Percentiles rank a stretch among this genome's conserved stretches.
Evolutionary conservation across 2,888 invertebrate species (phyloP).

Genomic region (Camptogramma bilineatum): DNA sequence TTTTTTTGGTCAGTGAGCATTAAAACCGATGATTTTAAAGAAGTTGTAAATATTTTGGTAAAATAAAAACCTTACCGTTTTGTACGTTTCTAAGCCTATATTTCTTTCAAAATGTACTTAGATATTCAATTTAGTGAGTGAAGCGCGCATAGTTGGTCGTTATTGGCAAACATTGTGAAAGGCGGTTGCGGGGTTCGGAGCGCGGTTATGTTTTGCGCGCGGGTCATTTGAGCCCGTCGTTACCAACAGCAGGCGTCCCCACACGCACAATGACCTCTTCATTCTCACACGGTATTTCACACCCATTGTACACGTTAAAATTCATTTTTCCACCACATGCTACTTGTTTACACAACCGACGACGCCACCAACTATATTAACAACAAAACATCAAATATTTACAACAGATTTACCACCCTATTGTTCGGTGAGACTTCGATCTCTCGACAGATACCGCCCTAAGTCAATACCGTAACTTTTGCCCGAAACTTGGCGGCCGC

Average conservation of each 20-base stretch:
- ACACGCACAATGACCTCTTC: constrained; percentile 66
- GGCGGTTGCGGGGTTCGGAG: constrained; percentile 43
- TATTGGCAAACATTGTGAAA: constrained; percentile 53
- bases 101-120: neutral
- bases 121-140: constrained; percentile 44
- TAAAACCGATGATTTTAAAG: neutral
- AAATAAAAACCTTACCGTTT: neutral
- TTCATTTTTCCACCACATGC: constrained; percentile 42
- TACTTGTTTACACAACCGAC: constrained; percentile 32
- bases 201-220: constrained; percentile 65
- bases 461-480: constrained; percentile 79
- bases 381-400: constrained; percentile 53
- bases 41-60: neutral
- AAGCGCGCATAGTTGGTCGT: constrained; percentile 42
- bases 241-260: constrained; percentile 67
- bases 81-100: neutral
- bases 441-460: constrained; percentile 66
- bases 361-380: constrained; percentile 32
- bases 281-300: constrained; percentile 67
- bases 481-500: constrained; percentile 74
- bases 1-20: constrained; percentile 15
- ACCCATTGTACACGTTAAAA: constrained; percentile 53
- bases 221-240: constrained; percentile 71
- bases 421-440: constrained; percentile 60
- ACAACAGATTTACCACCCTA: constrained; percentile 51